Percentiles rank a stretch among this genome's conserved stretches.
Evolutionary conservation across 2,113 vertebrate genomes (phyloP).

Genomic region (Nestor notabilis): DNA sequence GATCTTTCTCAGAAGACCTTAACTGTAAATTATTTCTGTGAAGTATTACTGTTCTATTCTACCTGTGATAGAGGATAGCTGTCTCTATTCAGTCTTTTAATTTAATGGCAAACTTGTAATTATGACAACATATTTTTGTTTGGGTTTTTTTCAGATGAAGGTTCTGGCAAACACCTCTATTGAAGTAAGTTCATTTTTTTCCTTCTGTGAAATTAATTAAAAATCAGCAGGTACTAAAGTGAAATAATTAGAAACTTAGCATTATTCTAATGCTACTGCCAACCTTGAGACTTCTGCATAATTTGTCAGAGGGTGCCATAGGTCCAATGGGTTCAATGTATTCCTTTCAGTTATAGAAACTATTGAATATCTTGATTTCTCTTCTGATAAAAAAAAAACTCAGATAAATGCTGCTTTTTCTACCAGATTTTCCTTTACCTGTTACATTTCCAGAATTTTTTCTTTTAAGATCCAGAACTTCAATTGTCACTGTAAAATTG

Average conservation of each 20-base stretch:
- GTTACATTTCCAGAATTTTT: neutral
- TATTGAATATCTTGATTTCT: neutral
- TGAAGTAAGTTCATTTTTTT: conserved; percentile 60
- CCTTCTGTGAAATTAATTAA: neutral
- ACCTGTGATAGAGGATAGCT: neutral
- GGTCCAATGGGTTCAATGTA: neutral
- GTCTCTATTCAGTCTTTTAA: neutral
- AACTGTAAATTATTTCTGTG: neutral
- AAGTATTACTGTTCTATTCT: neutral
- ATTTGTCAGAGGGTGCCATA: neutral
- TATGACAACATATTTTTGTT: neutral
- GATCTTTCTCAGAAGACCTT: neutral
- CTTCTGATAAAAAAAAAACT: neutral
- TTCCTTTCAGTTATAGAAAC: neutral
- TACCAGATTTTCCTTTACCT: neutral
- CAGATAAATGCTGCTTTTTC: neutral
- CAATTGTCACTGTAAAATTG: neutral
- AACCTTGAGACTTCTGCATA: neutral
- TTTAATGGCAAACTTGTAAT: neutral
- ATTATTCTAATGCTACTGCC: neutral
- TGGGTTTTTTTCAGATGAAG: conserved; percentile 63
- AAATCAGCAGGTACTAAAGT: neutral
- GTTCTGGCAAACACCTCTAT: conserved; percentile 54
- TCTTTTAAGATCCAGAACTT: neutral
- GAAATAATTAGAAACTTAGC: neutral